phyloP scores from a whole-genome alignment of 2,888 invertebrate species.

The Piscicola geometra region DNA sequence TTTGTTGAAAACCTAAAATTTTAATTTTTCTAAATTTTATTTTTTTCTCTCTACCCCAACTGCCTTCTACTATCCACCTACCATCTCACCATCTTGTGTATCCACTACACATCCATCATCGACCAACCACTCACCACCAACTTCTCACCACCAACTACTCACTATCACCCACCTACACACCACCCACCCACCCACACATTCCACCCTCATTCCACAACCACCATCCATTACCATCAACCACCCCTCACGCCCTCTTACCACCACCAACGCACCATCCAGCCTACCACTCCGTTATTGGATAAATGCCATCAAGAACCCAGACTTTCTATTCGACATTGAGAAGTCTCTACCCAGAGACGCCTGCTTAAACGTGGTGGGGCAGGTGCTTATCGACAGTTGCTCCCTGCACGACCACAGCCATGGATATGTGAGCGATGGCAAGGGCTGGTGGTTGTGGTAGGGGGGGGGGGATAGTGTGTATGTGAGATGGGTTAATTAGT shows the following conservation, averaged over 20 bases:
- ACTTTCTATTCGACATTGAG: slow-evolving; percentile 98
- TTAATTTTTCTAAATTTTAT: too few relatives aligned
- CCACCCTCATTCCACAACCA: background rate
- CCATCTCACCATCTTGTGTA: background rate
- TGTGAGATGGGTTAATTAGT: too few relatives aligned
- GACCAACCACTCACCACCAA: background rate
- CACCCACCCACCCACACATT: slow-evolving; percentile 58
- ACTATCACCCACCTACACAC: background rate
- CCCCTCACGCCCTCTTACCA: background rate
- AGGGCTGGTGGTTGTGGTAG: background rate
- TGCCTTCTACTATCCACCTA: background rate
- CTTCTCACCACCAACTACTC: background rate
- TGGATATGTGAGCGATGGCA: slow-evolving; percentile 64
- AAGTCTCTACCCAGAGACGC: slow-evolving; percentile 95
- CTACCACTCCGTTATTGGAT: slow-evolving; percentile 85
- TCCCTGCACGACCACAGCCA: slow-evolving; percentile 96
- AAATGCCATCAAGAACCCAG: slow-evolving; percentile 97
- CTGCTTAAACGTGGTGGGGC: slow-evolving; percentile 95
- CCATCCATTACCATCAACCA: background rate
- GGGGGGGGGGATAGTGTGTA: background rate
- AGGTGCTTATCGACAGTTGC: slow-evolving; percentile 99
- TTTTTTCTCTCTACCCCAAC: too few relatives aligned
- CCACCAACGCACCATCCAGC: slow-evolving; percentile 49
- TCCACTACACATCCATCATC: background rate
- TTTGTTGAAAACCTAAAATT: background rate